phyloP scores from a whole-genome alignment of 2,888 invertebrate genomes.

The Eupelmus urozonus region DNA sequence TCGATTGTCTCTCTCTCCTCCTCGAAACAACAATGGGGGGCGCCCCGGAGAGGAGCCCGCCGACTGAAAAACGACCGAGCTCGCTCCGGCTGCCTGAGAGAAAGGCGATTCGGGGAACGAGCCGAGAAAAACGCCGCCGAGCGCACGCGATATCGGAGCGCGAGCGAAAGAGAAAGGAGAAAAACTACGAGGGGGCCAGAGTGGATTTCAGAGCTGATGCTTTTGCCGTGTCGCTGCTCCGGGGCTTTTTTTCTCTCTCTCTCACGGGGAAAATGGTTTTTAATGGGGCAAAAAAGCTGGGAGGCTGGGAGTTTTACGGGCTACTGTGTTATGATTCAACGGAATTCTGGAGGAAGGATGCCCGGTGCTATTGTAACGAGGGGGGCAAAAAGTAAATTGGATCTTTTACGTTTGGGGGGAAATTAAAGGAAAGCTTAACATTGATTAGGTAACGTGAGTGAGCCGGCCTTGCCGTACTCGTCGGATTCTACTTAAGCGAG shows the following conservation, averaged over 20 bases:
- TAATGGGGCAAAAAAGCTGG: not conserved
- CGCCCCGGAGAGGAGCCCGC: not conserved
- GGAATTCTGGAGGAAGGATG: too few species aligned
- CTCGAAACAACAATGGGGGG: conserved; percentile 14
- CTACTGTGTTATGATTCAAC: too few species aligned
- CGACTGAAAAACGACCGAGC: conserved; percentile 18
- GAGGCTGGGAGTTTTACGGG: too few species aligned
- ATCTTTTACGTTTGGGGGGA: not conserved
- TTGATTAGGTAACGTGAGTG: not conserved
- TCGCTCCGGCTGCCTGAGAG: not conserved
- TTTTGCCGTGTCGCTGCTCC: not conserved
- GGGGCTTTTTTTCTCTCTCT: too few species aligned
- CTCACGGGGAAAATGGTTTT: not conserved
- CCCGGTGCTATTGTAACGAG: too few species aligned
- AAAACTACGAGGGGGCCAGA: conserved; percentile 23
- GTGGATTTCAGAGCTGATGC: too few species aligned
- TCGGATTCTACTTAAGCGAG: too few species aligned
- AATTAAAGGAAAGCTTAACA: not conserved
- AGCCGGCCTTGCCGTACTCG: too few species aligned
- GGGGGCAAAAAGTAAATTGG: not conserved
- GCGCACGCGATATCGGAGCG: not conserved
- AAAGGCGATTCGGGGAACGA: conserved; percentile 34
- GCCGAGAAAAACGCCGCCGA: not conserved
- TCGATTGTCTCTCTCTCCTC: too few species aligned
- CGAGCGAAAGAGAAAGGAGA: conserved; percentile 39